Percentiles rank a stretch among this genome's conserved stretches.
phyloP scores from a whole-genome alignment of 30 jellyfish, hydroid and myxozoan genomes.

The Aurelia sp. region DNA sequence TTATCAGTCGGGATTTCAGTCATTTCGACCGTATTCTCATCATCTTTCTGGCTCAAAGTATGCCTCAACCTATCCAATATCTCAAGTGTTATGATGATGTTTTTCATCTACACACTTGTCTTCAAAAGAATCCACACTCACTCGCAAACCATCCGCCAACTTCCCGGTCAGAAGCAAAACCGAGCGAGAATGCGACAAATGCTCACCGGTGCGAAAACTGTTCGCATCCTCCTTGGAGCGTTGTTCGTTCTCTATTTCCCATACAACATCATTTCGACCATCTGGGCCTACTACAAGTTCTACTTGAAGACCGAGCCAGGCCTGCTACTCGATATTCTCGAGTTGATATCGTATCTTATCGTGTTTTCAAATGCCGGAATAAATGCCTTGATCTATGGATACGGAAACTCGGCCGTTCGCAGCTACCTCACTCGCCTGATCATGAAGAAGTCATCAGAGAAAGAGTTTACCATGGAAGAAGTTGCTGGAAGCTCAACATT shows the following conservation, averaged over 20 bases:
- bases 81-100: constrained; percentile 12
- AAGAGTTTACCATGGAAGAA: background rate
- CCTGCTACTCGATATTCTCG: constrained; percentile 1
- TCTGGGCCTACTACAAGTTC: constrained; percentile 43
- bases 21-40: constrained; percentile 35
- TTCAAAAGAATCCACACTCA: constrained; percentile 20
- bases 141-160: constrained; percentile 4
- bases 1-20: constrained; percentile 14
- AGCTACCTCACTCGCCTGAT: constrained; percentile 14
- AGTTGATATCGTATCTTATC: background rate
- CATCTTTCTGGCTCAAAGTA: constrained; percentile 28
- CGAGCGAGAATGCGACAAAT: background rate
- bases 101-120: constrained; percentile 21
- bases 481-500: background rate
- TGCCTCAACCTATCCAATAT: constrained; percentile 21
- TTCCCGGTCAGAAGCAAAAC: background rate
- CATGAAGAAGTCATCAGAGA: background rate
- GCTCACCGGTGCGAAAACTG: constrained; percentile 25
- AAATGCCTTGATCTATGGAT: constrained; percentile 28
- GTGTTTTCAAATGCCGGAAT: constrained; percentile 28
- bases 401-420: constrained; percentile 31
- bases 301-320: constrained; percentile 19
- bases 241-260: constrained; percentile 15
- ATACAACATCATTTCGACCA: constrained; percentile 16
- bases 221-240: constrained; percentile 20